A percentile compares a stretch with the other conserved stretches of the same genome.
Conservation (phyloP, 2,888 invertebrate genomes). For the Napeogenes inachia region DNA sequence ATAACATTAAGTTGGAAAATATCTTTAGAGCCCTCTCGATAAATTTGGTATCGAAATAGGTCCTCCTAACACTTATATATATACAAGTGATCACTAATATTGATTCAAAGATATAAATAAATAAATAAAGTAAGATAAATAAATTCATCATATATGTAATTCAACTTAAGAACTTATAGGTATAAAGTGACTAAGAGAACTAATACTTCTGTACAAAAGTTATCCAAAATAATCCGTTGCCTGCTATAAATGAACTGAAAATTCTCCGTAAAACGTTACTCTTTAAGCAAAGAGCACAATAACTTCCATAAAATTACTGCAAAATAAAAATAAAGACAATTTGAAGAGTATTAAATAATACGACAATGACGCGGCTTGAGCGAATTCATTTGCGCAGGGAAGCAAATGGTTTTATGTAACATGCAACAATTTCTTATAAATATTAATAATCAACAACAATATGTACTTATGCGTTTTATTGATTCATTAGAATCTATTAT, state of each 20-base stretch:
- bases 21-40: no score
- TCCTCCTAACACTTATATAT: no score
- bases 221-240: conserved; percentile 2
- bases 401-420: conserved; percentile 13
- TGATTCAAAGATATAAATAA: no score
- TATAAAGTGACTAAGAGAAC: neutral
- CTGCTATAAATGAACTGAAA: neutral
- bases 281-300: conserved; percentile 1
- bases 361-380: conserved; percentile 21
- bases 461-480: neutral
- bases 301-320: conserved; percentile 8
- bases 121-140: no score
- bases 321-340: conserved; percentile 20
- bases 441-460: neutral
- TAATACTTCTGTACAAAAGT: neutral
- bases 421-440: neutral
- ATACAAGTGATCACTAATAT: no score
- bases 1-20: no score
- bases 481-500: no score
- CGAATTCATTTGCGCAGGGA: conserved; percentile 30
- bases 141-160: no score
- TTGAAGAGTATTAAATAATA: conserved; percentile 29
- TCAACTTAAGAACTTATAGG: no score
- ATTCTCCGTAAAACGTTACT: conserved; percentile 1
- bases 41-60: no score